phyloP scores from a whole-genome alignment of 2,888 invertebrate genomes.

The Dryobota labecula region DNA sequence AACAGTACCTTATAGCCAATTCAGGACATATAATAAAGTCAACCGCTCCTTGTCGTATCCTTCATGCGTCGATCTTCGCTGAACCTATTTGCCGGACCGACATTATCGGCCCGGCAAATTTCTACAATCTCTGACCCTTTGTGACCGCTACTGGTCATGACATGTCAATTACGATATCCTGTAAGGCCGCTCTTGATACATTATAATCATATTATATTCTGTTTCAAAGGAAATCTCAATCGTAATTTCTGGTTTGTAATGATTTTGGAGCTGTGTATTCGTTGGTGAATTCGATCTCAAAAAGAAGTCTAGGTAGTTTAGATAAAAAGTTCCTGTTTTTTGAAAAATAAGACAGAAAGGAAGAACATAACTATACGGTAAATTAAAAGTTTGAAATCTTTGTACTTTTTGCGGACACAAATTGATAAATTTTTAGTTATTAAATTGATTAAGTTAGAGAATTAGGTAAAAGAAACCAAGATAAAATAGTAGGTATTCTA shows the following conservation, averaged over 20 bases:
- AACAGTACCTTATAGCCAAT: neutral
- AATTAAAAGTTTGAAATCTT: neutral
- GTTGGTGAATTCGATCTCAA: neutral
- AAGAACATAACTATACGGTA: neutral
- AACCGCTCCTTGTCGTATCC: conserved; percentile 21
- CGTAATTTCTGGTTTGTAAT: conserved; percentile 43
- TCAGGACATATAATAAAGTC: neutral
- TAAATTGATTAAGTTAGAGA: too few relatives aligned
- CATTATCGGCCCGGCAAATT: conserved; percentile 86
- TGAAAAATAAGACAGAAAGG: neutral
- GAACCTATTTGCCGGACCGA: conserved; percentile 84
- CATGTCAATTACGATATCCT: conserved; percentile 89
- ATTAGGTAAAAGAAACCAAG: neutral
- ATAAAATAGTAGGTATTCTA: neutral
- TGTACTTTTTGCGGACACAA: neutral
- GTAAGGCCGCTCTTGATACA: conserved; percentile 71
- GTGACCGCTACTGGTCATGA: conserved; percentile 86
- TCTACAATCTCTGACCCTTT: conserved; percentile 89
- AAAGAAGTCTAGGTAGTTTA: neutral
- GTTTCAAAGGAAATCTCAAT: conserved; percentile 54
- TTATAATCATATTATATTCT: conserved; percentile 62
- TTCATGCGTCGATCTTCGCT: conserved; percentile 55
- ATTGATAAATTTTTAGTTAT: neutral
- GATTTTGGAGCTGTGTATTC: conserved; percentile 14
- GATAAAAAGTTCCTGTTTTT: neutral